A percentile compares a stretch with the other conserved stretches of the same genome.
phyloP scores from a whole-genome alignment of 2,113 vertebrate genomes.

The Baryphthengus martii region DNA sequence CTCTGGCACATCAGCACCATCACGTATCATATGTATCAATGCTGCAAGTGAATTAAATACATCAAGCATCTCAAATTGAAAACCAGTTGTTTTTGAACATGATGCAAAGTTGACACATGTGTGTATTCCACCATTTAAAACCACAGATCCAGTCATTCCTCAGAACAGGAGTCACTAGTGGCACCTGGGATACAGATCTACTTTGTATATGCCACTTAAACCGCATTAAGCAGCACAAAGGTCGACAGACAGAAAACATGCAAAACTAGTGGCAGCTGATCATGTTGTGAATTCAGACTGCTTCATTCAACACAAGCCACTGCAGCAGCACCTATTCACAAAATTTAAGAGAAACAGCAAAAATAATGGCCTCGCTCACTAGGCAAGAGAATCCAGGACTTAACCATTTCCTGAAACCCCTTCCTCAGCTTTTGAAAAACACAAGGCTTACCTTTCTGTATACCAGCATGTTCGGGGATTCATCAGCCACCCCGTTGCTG shows the following conservation, averaged over 20 bases:
- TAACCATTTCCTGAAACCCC: background rate
- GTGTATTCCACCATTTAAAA: background rate
- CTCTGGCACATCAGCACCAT: background rate
- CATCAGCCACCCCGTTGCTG: conserved; percentile 91
- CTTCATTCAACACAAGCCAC: background rate
- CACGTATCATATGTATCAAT: background rate
- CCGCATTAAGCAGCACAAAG: background rate
- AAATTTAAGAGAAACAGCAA: background rate
- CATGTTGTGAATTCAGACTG: background rate
- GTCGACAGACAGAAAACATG: background rate
- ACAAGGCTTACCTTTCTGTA: conserved; percentile 91
- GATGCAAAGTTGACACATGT: background rate
- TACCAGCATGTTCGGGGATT: conserved; percentile 97
- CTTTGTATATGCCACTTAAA: background rate
- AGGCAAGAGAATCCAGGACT: background rate
- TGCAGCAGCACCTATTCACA: background rate
- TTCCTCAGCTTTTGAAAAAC: background rate
- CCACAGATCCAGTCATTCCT: background rate
- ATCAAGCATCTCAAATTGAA: background rate
- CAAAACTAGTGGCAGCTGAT: background rate
- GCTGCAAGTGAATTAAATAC: background rate
- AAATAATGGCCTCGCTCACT: background rate
- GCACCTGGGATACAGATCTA: background rate
- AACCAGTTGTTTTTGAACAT: background rate
- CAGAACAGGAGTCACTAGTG: background rate